Percentiles rank a stretch among this genome's conserved stretches.
Evolutionary conservation across 2,113 vertebrate genomes (phyloP).

Genomic region (Tetraodon nigroviridis): DNA sequence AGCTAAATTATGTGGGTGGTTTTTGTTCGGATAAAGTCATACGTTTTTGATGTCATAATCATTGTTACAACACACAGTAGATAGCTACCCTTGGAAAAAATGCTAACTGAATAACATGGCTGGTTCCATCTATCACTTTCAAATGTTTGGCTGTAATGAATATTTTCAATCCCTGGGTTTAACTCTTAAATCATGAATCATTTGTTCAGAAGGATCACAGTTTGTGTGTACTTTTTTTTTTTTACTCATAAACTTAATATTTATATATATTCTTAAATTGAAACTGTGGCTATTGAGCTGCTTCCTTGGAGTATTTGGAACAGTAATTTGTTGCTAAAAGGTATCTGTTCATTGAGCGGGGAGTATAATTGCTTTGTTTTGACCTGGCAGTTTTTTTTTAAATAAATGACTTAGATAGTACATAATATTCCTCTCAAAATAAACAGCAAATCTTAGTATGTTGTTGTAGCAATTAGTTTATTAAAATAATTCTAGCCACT

Average conservation of each 20-base stretch:
- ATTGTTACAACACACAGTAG: neutral
- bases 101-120: neutral
- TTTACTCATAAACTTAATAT: conserved; percentile 10
- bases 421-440: too few relatives aligned
- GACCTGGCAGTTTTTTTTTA: neutral
- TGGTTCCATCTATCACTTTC: neutral
- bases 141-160: neutral
- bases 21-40: neutral
- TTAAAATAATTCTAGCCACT: too few relatives aligned
- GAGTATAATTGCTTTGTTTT: neutral
- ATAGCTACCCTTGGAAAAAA: neutral
- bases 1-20: neutral
- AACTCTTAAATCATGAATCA: neutral
- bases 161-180: neutral
- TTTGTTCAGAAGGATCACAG: neutral
- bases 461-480: too few relatives aligned
- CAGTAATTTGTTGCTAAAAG: conserved; percentile 2
- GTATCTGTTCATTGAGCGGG: neutral
- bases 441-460: too few relatives aligned
- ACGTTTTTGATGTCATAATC: neutral
- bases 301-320: conserved; percentile 2
- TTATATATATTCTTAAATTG: neutral
- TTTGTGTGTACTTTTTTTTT: neutral
- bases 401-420: too few relatives aligned
- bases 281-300: neutral